Percentiles rank a stretch among this genome's conserved stretches.
These are phyloP conservation scores for Coregonus clupeaformis DNA, from an alignment of 2,113 vertebrate genomes.

Conservation along the genomic window DNA sequence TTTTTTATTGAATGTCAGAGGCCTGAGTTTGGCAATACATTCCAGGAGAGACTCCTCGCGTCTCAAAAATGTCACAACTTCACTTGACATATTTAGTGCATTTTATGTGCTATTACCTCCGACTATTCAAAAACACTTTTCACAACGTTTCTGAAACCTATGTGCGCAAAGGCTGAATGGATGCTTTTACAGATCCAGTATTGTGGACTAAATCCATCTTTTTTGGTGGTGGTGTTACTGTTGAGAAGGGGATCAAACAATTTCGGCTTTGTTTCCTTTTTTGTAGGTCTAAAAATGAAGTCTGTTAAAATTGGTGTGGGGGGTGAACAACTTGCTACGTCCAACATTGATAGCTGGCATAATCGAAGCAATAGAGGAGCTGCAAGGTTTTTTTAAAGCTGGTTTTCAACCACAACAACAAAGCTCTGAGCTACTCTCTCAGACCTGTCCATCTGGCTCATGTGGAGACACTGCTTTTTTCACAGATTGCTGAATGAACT, in stretches of 20 bases:
- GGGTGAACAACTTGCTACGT: conserved; percentile 32
- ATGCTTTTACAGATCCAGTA: conserved; percentile 56
- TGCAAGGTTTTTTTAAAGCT: conserved; percentile 44
- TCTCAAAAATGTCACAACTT: conserved; percentile 67
- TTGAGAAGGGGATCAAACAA: conserved; percentile 38
- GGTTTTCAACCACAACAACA: conserved; percentile 45
- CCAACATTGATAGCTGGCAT: conserved; percentile 32
- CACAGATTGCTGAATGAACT: conserved; percentile 56
- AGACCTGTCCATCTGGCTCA: conserved; percentile 48
- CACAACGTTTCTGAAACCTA: conserved; percentile 58
- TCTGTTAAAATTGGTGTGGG: conserved; percentile 51
- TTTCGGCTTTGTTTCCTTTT: conserved; percentile 29
- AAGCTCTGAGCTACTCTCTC: conserved; percentile 47
- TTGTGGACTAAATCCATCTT: conserved; percentile 41
- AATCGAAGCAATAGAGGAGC: conserved; percentile 41
- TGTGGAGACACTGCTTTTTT: conserved; percentile 58
- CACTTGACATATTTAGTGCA: conserved; percentile 79
- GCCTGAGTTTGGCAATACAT: conserved; percentile 82
- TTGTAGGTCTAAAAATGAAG: conserved; percentile 40
- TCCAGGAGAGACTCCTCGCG: conserved; percentile 70
- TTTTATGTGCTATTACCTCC: conserved; percentile 77
- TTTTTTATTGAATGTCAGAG: conserved; percentile 71
- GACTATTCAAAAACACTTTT: conserved; percentile 61
- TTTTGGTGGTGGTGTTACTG: conserved; percentile 38
- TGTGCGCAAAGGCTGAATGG: conserved; percentile 63